A percentile compares a stretch with the other conserved stretches of the same genome.
These are phyloP conservation scores for Auanema freiburgensis DNA, from an alignment of 2,888 invertebrate genomes.

Conservation along the genomic window DNA sequence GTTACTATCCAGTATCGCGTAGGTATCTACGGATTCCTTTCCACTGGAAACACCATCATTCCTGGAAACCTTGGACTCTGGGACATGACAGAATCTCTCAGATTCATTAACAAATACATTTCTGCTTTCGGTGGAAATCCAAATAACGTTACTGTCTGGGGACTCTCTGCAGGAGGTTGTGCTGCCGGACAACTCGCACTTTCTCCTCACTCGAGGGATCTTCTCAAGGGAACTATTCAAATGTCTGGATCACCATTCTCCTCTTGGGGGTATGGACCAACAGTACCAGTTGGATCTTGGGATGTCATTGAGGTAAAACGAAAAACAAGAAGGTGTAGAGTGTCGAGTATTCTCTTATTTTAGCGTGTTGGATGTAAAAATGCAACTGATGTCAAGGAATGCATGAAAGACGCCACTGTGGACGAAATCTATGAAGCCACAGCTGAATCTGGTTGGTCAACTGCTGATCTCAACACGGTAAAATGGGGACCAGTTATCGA, in stretches of 20 bases:
- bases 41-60: constrained; percentile 3
- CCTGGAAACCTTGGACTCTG: constrained; percentile 14
- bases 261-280: constrained; percentile 13
- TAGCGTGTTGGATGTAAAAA: background rate
- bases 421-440: constrained; percentile 15
- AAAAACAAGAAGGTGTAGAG: background rate
- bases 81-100: constrained; percentile 10
- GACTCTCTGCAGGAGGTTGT: constrained; percentile 16
- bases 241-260: constrained; percentile 15
- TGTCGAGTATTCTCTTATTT: background rate
- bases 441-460: background rate
- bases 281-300: constrained; percentile 1
- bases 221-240: constrained; percentile 8
- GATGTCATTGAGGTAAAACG: background rate
- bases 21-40: constrained; percentile 12
- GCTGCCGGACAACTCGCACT: constrained; percentile 13
- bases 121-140: constrained; percentile 14
- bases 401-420: constrained; percentile 9
- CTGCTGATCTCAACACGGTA: background rate
- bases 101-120: constrained; percentile 14
- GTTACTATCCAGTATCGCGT: constrained; percentile 18
- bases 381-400: constrained; percentile 4
- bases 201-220: background rate
- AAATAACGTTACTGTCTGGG: constrained; percentile 12
- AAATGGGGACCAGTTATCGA: constrained; percentile 17